Conservation (phyloP, 2,113 vertebrate species). For the Centropristis striata region DNA sequence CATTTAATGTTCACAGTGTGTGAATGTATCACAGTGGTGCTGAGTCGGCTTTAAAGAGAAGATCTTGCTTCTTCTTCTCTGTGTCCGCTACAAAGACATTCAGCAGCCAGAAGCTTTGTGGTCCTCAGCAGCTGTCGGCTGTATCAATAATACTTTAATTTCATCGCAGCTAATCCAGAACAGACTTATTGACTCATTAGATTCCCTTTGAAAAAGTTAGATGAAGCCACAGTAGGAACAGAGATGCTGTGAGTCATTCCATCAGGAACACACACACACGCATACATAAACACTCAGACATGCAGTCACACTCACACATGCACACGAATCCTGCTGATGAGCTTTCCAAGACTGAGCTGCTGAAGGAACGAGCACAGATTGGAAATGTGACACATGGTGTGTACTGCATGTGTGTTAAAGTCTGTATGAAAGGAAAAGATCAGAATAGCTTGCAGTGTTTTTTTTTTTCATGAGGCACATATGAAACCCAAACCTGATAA, state of each 20-base stretch:
- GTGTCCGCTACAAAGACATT: constrained; percentile 4
- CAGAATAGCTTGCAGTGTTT: background rate
- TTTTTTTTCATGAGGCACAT: background rate
- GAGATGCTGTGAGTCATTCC: constrained; percentile 56
- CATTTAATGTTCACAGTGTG: background rate
- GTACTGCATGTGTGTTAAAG: background rate
- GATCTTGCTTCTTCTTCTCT: constrained; percentile 17
- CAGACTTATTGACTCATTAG: constrained; percentile 43
- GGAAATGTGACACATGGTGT: constrained; percentile 54
- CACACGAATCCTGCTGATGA: constrained; percentile 47
- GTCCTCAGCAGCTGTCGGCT: constrained; percentile 45
- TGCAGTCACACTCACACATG: constrained; percentile 20
- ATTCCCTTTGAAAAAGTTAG: constrained; percentile 42
- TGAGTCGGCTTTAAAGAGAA: constrained; percentile 7
- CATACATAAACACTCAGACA: constrained; percentile 9
- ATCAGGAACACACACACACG: constrained; percentile 40
- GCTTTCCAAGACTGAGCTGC: constrained; percentile 62
- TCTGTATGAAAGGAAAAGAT: constrained; percentile 1
- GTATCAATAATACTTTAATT: constrained; percentile 30
- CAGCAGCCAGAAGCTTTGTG: constrained; percentile 23
- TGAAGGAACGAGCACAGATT: constrained; percentile 63
- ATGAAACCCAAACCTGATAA: constrained; percentile 5
- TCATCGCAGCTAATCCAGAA: constrained; percentile 31
- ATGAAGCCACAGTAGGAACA: constrained; percentile 53
- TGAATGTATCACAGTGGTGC: background rate